Base-by-base conservation (phyloP, 1,140 invertebrate genomes). In the Drosophila sturtevanti region DNA sequence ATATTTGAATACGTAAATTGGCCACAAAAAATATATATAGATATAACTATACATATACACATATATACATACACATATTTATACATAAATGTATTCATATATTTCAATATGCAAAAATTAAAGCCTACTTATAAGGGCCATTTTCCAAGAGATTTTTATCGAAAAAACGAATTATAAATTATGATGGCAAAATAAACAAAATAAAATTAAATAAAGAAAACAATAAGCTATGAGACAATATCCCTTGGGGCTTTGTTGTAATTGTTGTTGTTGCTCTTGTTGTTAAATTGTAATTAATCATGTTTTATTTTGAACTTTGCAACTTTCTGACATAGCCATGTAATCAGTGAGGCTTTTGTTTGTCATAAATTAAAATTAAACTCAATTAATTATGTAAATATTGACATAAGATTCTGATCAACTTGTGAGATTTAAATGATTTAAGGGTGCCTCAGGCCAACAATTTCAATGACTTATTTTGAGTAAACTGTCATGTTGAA, bases 301-400 rank as follows among this genome's bases (percentile, higher is more conserved):
- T 82, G 75, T 63, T 77, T 78, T 63, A 58, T 75, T 70, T 51
- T 55, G 22, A 73, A 56, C 62, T 77, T 69, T 12, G 27, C 6
- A 24, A 59, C 52, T 44, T 63, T 67, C 22, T 18, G 21, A 16
- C 51, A 54, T 27, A 54, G 12, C n/a, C 22, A 37, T 37, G 21
- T 61, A 44, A 61, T 61, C 59, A 61, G 59, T 71, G 68, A 68
- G 73, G 56, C 79, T 73, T 82, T 86, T 86, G 84, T 86, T 76
- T 79, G 66, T 44, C 64, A 72, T 79, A 82, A 87, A 89, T 89
- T 82, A 87, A 87, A 87, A 87, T 79, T 82, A 82, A 87, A 87
- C 84, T 72, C 75, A 79, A 89, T 87, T 89, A 87, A 87, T 89
- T 77, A 87, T 87, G 82, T 72, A 89, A 87, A 87, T 82, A 77